These are phyloP conservation scores for Ophioderma brevispina DNA, from an alignment of 35 echinoderm and acorn worm genomes.

Conservation along the genomic window DNA sequence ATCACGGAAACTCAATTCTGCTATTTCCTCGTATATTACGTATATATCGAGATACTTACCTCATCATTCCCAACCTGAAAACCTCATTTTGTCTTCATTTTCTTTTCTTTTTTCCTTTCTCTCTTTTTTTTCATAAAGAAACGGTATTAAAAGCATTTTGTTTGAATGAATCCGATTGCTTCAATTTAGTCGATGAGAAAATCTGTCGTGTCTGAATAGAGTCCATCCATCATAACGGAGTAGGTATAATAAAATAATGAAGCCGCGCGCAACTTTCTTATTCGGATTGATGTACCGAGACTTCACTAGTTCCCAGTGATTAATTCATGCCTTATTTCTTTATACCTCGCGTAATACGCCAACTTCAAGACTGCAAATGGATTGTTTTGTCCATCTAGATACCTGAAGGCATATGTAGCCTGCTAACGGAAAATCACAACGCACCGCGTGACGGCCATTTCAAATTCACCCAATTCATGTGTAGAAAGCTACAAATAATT, in stretches of 20 bases:
- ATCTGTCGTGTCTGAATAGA: background rate
- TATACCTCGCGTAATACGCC: background rate
- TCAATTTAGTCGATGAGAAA: background rate
- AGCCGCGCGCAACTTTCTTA: background rate
- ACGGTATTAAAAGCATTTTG: background rate
- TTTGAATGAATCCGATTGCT: background rate
- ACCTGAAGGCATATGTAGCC: background rate
- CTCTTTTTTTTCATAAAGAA: no score
- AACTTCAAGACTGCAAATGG: constrained; percentile 1
- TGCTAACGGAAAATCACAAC: background rate
- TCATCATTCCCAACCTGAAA: no score
- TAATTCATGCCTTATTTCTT: background rate
- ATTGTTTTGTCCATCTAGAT: background rate
- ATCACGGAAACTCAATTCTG: no score
- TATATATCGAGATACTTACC: no score
- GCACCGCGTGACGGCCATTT: background rate
- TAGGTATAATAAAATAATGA: background rate
- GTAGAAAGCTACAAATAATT: background rate
- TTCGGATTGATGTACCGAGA: background rate
- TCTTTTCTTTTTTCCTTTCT: no score
- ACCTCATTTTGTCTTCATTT: no score
- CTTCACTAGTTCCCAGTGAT: background rate
- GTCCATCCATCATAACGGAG: background rate
- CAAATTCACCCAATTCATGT: background rate
- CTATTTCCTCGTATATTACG: no score